Evolutionary conservation across 2,888 invertebrate genomes (phyloP), one percentile per base, ranked within the genome.

Genomic region (Lasius platythorax): DNA sequence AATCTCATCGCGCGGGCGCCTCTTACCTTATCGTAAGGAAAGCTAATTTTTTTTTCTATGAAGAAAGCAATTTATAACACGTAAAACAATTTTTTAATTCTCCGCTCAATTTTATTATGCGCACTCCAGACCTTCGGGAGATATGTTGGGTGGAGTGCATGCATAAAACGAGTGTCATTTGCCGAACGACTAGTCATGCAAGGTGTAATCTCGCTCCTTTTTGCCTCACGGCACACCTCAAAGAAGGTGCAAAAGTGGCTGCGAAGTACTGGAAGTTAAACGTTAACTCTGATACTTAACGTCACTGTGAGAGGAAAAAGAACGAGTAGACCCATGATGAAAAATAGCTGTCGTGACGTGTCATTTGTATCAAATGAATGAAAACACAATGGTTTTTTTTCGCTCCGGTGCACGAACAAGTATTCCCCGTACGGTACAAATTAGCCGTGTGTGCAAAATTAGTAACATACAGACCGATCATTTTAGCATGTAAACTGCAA

Each of bases 121-220:
- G 11, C n/a, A 70, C 53, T 66, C 73, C 53, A 23, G 73, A 78
- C 76, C 18, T 79, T 46, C 8, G 58, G 67, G 43, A 46, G 58
- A 43, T 78, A 63, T 33, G 18, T 50, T 66, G 50, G 70, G n/a
- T 76, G 82, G 76, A 82, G 81, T 67, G 83, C 18, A 53, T 50
- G 72, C 40, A 46, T 72, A 53, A 61, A 67, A 68, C 70, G 73
- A 63, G 74, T 78, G 78, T 74, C 73, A 58, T 75, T 85, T 61
- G 83, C 85, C 43, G 67, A 83, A 30, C 64, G 82, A 81, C 84
- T 87, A 85, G 86, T 89, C 89, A 86, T 73, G 87, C 89, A 18
- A 83, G 67, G 72, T 73, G 56, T 73, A 67, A 82, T 83, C 58
- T 73, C 50, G 67, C 28, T 43, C 15, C 46, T 58, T 12, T 82